Conservation (phyloP, 1,140 invertebrate genomes). For the Drosophila eugracilis region DNA sequence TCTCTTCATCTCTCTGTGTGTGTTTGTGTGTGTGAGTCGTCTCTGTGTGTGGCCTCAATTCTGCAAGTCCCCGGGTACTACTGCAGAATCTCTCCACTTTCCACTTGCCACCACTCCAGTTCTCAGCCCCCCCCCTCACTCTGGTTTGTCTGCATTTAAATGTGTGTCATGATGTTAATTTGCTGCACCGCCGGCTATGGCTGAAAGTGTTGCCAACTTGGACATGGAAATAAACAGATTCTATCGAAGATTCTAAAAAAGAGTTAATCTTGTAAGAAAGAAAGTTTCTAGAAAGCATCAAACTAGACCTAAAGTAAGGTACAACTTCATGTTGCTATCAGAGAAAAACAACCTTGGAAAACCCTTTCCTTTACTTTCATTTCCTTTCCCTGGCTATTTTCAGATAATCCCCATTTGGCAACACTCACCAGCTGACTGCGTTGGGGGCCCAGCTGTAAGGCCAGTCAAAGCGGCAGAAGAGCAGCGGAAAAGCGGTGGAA, state of each 20-base stretch:
- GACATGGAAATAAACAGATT: background rate
- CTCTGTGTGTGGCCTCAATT: conserved; percentile 51
- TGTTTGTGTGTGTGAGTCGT: conserved; percentile 7
- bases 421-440: conserved; percentile 6
- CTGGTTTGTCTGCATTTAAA: conserved; percentile 64
- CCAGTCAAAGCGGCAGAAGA: background rate
- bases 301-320: too few relatives aligned
- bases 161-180: conserved; percentile 81
- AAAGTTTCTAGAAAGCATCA: too few relatives aligned
- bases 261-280: too few relatives aligned
- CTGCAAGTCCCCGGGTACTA: conserved; percentile 30
- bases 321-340: too few relatives aligned
- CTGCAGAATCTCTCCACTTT: conserved; percentile 18
- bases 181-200: conserved; percentile 46
- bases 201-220: conserved; percentile 1
- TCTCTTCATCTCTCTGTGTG: conserved; percentile 4
- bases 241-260: too few relatives aligned
- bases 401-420: background rate
- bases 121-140: background rate
- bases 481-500: background rate
- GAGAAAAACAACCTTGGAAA: too few relatives aligned
- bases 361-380: too few relatives aligned
- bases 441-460: background rate
- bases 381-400: too few relatives aligned
- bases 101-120: conserved; percentile 10